A percentile compares a stretch with the other conserved stretches of the same genome.
Evolutionary conservation across 1,140 invertebrate species (phyloP).

Genomic region (Ceratina australensis): DNA sequence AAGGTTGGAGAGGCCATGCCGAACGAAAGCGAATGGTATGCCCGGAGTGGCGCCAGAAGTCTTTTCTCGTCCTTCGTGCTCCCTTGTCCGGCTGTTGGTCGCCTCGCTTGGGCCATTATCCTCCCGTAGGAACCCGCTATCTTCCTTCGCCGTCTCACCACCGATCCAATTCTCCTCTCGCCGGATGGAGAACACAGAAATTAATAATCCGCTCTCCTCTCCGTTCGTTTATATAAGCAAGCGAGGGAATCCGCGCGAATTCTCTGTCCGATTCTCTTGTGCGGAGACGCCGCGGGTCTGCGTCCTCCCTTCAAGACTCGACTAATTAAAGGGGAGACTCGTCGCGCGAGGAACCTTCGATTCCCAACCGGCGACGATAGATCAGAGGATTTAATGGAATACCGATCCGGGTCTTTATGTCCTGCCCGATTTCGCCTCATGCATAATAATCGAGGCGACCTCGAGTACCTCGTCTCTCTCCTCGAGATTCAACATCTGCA

Average conservation of each 20-base stretch:
- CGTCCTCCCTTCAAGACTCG: slow-evolving; percentile 53
- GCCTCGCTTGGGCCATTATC: slow-evolving; percentile 47
- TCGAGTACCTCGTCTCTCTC: neutral
- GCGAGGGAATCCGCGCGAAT: slow-evolving; percentile 60
- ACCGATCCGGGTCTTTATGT: slow-evolving; percentile 47
- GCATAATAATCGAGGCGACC: slow-evolving; percentile 26
- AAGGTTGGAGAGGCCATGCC: slow-evolving; percentile 42
- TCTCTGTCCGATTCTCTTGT: slow-evolving; percentile 61
- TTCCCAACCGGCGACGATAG: neutral
- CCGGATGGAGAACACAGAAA: slow-evolving; percentile 69
- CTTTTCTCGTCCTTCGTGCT: slow-evolving; percentile 62
- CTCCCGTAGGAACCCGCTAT: slow-evolving; percentile 50
- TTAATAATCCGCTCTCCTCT: slow-evolving; percentile 69
- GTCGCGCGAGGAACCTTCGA: slow-evolving; percentile 51
- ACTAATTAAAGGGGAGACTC: slow-evolving; percentile 63
- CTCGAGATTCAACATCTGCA: too few relatives aligned
- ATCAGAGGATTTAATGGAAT: slow-evolving; percentile 50
- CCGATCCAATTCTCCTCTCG: slow-evolving; percentile 70
- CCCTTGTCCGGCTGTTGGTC: slow-evolving; percentile 22
- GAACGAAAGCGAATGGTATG: slow-evolving; percentile 62
- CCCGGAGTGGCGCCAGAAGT: slow-evolving; percentile 75
- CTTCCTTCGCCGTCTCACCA: slow-evolving; percentile 53
- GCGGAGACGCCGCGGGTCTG: slow-evolving; percentile 31
- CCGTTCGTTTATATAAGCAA: slow-evolving; percentile 52
- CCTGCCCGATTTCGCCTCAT: slow-evolving; percentile 20